These are phyloP conservation scores for Dicaeum eximium DNA, from an alignment of 2,113 vertebrate genomes.

Conservation along the genomic window DNA sequence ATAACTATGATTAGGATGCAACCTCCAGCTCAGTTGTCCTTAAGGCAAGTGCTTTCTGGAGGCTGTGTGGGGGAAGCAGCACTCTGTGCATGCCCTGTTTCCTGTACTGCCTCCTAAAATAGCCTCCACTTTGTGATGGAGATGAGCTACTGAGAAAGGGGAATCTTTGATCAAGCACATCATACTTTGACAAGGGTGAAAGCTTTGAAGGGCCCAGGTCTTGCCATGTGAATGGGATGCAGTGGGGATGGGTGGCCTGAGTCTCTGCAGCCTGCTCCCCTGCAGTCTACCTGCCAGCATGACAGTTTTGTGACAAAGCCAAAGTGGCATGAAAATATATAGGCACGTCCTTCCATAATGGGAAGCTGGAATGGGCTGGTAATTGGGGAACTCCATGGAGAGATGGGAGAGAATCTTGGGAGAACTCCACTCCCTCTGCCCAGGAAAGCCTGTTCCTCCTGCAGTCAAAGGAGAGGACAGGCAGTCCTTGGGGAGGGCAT, in stretches of 20 bases:
- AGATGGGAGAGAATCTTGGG: not conserved
- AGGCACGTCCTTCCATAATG: not conserved
- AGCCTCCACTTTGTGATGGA: not conserved
- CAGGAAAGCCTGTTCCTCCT: not conserved
- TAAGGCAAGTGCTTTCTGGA: constrained; percentile 4
- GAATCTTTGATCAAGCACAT: not conserved
- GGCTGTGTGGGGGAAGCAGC: not conserved
- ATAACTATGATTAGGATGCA: not conserved
- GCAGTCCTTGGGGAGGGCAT: not conserved
- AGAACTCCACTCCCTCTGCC: not conserved
- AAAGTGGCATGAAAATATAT: not conserved
- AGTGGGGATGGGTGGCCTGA: not conserved
- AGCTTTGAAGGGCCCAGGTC: not conserved
- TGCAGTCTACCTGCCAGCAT: not conserved
- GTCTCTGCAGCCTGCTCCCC: not conserved
- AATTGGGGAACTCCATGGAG: not conserved
- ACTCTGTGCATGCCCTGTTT: not conserved
- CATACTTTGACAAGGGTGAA: not conserved
- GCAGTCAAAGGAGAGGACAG: not conserved
- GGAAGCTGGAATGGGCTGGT: not conserved
- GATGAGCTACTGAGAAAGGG: not conserved
- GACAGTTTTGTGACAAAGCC: not conserved
- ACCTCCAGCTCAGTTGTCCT: constrained; percentile 22
- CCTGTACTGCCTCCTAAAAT: not conserved
- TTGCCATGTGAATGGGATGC: not conserved